Evolutionary conservation across 2,113 vertebrate species (phyloP).

Genomic region (Isurus oxyrinchus): DNA sequence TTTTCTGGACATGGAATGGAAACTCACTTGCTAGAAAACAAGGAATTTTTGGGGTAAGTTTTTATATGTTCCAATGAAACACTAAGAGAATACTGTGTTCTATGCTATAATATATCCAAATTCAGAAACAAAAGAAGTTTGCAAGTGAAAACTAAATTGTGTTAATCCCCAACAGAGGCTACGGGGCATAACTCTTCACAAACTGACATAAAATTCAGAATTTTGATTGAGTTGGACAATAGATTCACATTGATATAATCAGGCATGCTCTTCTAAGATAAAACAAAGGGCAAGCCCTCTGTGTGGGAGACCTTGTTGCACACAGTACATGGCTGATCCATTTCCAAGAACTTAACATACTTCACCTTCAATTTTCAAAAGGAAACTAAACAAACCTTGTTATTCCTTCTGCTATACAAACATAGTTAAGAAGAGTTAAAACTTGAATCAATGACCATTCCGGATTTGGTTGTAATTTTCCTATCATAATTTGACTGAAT

Average conservation of each 20-base stretch:
- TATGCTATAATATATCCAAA: not conserved
- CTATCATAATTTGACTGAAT: not conserved
- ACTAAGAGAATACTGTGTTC: not conserved
- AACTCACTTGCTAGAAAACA: constrained; percentile 87
- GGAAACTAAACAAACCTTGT: not conserved
- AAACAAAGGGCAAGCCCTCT: not conserved
- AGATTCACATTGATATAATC: not conserved
- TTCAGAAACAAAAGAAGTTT: not conserved
- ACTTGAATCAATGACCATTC: not conserved
- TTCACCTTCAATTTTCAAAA: not conserved
- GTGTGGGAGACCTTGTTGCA: not conserved
- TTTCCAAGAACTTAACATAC: not conserved
- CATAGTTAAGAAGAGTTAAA: not conserved
- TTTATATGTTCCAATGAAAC: not conserved
- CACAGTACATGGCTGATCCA: not conserved
- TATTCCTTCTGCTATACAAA: not conserved
- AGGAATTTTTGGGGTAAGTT: constrained; percentile 90
- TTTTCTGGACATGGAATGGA: constrained; percentile 96
- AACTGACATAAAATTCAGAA: not conserved
- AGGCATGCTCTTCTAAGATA: not conserved
- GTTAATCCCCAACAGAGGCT: not conserved
- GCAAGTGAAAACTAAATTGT: not conserved
- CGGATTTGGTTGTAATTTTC: not conserved
- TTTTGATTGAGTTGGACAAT: not conserved
- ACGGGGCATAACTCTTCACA: not conserved